These are phyloP conservation scores for Carcharodon carcharias DNA, from an alignment of 2,797 vertebrate species.

Conservation along the genomic window DNA sequence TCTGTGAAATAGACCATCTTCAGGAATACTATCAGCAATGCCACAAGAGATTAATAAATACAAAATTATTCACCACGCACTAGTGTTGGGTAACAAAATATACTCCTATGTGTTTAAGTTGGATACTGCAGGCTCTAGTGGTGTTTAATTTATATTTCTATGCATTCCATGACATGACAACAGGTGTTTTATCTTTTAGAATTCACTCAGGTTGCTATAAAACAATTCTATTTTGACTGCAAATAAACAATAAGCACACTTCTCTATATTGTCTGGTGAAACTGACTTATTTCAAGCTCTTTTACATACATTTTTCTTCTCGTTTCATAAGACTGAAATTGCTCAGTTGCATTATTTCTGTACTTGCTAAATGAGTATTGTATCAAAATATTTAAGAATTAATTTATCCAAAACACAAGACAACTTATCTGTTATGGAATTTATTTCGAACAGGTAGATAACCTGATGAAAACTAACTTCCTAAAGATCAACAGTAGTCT, in stretches of 20 bases:
- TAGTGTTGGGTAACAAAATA: background rate
- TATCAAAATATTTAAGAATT: background rate
- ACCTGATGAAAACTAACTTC: background rate
- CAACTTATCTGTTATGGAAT: background rate
- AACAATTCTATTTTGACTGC: background rate
- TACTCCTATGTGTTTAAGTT: background rate
- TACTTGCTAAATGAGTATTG: background rate
- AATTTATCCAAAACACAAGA: background rate
- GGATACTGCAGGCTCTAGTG: background rate
- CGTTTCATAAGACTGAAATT: background rate
- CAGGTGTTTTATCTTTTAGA: background rate
- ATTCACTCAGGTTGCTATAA: background rate
- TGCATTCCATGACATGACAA: background rate
- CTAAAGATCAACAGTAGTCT: background rate
- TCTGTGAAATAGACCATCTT: background rate
- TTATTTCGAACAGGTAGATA: background rate
- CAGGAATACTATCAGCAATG: background rate
- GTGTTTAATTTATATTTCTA: background rate
- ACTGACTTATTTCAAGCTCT: background rate
- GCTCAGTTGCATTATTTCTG: background rate
- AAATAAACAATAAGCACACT: background rate
- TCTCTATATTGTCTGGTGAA: background rate
- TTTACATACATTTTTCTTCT: background rate
- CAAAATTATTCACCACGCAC: background rate
- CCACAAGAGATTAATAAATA: background rate